phyloP scores from a whole-genome alignment of 2,113 vertebrate species.

The Madoqua kirkii region DNA sequence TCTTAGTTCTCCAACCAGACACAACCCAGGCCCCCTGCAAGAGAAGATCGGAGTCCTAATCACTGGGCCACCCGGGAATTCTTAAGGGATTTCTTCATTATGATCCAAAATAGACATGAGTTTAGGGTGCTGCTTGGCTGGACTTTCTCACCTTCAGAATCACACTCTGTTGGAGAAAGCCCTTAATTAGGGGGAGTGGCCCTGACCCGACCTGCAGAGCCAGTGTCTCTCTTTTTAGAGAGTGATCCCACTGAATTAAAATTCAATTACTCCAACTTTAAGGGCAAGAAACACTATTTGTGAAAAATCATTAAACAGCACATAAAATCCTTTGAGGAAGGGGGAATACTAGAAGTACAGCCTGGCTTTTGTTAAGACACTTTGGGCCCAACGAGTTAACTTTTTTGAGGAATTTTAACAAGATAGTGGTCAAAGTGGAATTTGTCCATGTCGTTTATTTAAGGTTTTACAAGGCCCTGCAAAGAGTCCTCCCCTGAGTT shows the following conservation, averaged over 20 bases:
- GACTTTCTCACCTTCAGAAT: neutral
- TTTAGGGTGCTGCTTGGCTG: neutral
- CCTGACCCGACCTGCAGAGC: neutral
- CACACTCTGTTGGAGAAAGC: neutral
- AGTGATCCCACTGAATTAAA: constrained; percentile 64
- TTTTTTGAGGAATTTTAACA: constrained; percentile 75
- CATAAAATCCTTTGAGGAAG: constrained; percentile 52
- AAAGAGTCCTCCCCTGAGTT: constrained; percentile 33
- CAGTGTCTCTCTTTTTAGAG: neutral
- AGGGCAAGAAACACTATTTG: constrained; percentile 63
- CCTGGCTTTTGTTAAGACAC: constrained; percentile 59
- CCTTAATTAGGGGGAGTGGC: neutral
- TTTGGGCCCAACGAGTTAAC: constrained; percentile 50
- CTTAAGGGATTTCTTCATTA: neutral
- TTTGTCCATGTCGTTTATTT: constrained; percentile 66
- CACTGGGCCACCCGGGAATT: neutral
- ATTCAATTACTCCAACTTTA: constrained; percentile 66
- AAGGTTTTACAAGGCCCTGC: constrained; percentile 70
- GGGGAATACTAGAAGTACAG: neutral
- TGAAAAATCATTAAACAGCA: constrained; percentile 69
- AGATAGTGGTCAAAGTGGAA: constrained; percentile 72
- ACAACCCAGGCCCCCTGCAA: neutral
- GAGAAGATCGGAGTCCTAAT: neutral
- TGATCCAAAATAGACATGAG: neutral
- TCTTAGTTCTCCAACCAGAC: neutral